These are phyloP conservation scores for Arctocebus calabarensis DNA, from an alignment of 2,797 vertebrate species.

Conservation along the genomic window DNA sequence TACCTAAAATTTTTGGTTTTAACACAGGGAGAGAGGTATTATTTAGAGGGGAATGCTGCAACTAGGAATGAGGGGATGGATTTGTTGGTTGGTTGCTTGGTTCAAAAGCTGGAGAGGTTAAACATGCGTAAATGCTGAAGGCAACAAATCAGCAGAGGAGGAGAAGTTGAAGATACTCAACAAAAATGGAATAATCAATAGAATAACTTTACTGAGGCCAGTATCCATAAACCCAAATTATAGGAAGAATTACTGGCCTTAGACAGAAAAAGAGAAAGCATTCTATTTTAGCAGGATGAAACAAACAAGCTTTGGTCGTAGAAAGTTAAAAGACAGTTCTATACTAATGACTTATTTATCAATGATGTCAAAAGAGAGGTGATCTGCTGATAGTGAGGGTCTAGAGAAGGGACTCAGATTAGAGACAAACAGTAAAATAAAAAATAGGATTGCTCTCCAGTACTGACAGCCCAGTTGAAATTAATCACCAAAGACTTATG, in stretches of 20 bases:
- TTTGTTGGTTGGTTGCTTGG: neutral
- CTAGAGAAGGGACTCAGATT: neutral
- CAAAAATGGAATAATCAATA: neutral
- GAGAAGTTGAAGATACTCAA: neutral
- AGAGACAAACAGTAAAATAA: neutral
- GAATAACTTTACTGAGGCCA: neutral
- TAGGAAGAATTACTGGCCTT: neutral
- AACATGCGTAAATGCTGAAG: conserved; percentile 1
- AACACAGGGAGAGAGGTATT: neutral
- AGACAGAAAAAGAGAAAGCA: neutral
- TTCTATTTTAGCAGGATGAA: neutral
- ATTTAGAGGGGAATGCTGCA: neutral
- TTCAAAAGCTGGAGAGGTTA: conserved; percentile 14
- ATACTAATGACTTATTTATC: conserved; percentile 19
- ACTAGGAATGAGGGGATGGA: neutral
- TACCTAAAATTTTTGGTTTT: neutral
- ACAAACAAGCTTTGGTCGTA: neutral
- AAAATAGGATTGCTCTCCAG: neutral
- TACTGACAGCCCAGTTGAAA: neutral
- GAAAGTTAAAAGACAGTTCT: conserved; percentile 1
- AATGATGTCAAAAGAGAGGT: neutral
- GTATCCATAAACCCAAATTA: neutral
- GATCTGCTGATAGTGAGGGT: conserved; percentile 29
- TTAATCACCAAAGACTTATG: neutral
- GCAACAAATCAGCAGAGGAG: neutral